These are phyloP conservation scores for Phalangium opilio DNA, from an alignment of 2,888 invertebrate genomes.

Conservation along the genomic window DNA sequence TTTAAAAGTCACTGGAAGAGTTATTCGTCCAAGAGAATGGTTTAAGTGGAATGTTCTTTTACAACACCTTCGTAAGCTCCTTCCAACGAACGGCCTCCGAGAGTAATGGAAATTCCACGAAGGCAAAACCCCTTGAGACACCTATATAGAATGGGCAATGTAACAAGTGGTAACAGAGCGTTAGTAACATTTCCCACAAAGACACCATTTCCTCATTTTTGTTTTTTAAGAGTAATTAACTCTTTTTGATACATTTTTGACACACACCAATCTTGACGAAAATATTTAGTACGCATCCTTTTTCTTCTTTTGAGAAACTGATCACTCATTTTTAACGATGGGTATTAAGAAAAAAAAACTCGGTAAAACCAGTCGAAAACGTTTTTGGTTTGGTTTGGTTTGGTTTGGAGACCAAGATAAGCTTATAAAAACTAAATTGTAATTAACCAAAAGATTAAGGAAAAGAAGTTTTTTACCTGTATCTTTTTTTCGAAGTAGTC, in stretches of 20 bases:
- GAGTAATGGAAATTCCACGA: constrained; percentile 82
- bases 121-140: constrained; percentile 28
- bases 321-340: not conserved
- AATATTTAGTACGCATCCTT: not conserved
- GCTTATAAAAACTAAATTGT: no score
- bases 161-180: constrained; percentile 3
- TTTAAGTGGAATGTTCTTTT: constrained; percentile 6
- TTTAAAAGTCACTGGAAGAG: no score
- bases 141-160: constrained; percentile 9
- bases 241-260: not conserved
- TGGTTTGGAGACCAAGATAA: no score
- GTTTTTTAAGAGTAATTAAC: no score
- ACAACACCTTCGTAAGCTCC: constrained; percentile 68
- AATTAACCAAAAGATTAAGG: no score
- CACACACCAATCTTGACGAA: not conserved
- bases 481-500: constrained; percentile 56
- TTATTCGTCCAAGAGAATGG: not conserved
- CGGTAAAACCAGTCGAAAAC: no score
- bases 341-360: not conserved
- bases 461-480: constrained; percentile 12
- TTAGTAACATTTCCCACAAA: not conserved
- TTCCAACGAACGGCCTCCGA: constrained; percentile 80
- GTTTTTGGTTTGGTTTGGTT: no score
- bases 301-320: no score
- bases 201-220: no score